phyloP scores from a whole-genome alignment of 2,888 invertebrate genomes.

The Idaea straminata region DNA sequence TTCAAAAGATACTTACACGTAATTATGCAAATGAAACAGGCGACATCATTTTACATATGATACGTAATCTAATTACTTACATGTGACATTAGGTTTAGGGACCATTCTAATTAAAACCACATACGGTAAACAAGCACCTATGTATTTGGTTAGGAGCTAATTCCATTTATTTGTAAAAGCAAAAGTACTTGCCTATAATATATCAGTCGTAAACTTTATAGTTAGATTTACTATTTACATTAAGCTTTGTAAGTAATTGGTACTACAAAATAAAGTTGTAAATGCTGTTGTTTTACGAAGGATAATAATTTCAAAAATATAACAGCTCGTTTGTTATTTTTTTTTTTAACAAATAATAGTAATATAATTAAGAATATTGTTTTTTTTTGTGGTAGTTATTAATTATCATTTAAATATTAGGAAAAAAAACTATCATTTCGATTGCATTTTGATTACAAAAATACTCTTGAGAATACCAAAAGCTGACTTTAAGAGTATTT shows the following conservation, averaged over 20 bases:
- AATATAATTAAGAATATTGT: no score
- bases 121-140: constrained; percentile 7
- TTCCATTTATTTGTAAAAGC: background rate
- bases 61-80: constrained; percentile 18
- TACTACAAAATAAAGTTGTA: background rate
- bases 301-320: background rate
- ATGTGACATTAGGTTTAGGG: constrained; percentile 6
- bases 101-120: constrained; percentile 16
- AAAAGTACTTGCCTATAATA: background rate
- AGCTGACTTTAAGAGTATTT: no score
- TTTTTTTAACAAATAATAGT: no score
- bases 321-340: no score
- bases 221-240: background rate
- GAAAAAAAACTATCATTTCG: no score
- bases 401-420: no score
- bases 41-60: constrained; percentile 20
- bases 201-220: background rate
- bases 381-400: no score
- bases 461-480: no score
- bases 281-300: background rate
- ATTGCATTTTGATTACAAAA: no score
- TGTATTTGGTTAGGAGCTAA: background rate
- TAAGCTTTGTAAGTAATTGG: background rate
- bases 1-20: constrained; percentile 15
- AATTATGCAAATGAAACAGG: constrained; percentile 30